These are phyloP conservation scores for Netelia fuscicornis DNA, from an alignment of 2,888 invertebrate species.

Conservation along the genomic window DNA sequence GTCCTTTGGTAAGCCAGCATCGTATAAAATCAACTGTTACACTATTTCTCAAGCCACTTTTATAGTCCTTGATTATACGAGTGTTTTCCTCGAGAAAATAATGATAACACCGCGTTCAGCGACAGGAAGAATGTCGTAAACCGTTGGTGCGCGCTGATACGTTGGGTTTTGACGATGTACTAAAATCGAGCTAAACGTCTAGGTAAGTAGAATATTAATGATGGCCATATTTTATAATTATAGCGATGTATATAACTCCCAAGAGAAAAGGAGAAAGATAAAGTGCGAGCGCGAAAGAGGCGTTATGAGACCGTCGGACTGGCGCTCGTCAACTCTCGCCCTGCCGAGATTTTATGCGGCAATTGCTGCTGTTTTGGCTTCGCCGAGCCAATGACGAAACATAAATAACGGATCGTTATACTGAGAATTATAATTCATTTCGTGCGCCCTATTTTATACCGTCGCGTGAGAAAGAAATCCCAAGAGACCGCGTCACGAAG, in stretches of 20 bases:
- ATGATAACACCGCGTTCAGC: slow-evolving; percentile 58
- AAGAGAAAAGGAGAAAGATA: slow-evolving; percentile 11
- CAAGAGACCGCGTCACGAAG: slow-evolving; percentile 8
- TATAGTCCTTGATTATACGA: slow-evolving; percentile 62
- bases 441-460: slow-evolving; percentile 41
- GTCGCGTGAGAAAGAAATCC: not conserved
- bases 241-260: slow-evolving; percentile 50
- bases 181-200: slow-evolving; percentile 74
- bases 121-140: slow-evolving; percentile 61
- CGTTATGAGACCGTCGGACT: slow-evolving; percentile 53
- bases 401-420: slow-evolving; percentile 66
- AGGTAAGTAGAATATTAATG: slow-evolving; percentile 75
- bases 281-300: slow-evolving; percentile 23
- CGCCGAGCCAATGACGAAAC: slow-evolving; percentile 59
- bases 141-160: slow-evolving; percentile 30
- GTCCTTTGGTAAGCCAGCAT: slow-evolving; percentile 45
- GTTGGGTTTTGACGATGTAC: slow-evolving; percentile 71
- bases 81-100: slow-evolving; percentile 54
- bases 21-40: slow-evolving; percentile 51
- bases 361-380: slow-evolving; percentile 68
- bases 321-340: slow-evolving; percentile 70
- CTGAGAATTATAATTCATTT: slow-evolving; percentile 61
- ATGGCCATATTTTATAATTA: slow-evolving; percentile 69
- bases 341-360: slow-evolving; percentile 72
- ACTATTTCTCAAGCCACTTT: slow-evolving; percentile 49